phyloP scores from a whole-genome alignment of 2,888 invertebrate species.

The Platycheirus albimanus region DNA sequence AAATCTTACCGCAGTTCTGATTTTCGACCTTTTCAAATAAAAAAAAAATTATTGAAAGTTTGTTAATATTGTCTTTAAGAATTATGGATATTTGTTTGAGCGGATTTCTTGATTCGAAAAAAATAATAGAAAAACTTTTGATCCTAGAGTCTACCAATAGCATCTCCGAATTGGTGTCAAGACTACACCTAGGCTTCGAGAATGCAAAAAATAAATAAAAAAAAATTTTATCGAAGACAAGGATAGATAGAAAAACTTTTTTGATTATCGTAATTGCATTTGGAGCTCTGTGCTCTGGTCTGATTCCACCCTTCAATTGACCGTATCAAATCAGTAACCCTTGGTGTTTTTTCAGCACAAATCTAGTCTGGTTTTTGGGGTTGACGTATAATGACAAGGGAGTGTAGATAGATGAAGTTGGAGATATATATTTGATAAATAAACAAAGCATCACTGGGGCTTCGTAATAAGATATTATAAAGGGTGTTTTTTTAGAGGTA shows the following conservation, averaged over 20 bases:
- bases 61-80: slow-evolving; percentile 53
- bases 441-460: slow-evolving; percentile 39
- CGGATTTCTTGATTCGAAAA: neutral
- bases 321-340: slow-evolving; percentile 27
- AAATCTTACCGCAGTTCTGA: slow-evolving; percentile 57
- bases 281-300: slow-evolving; percentile 18
- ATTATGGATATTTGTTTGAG: slow-evolving; percentile 63
- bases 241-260: slow-evolving; percentile 55
- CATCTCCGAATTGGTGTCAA: slow-evolving; percentile 52
- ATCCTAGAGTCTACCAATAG: slow-evolving; percentile 35
- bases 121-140: slow-evolving; percentile 46
- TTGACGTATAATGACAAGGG: slow-evolving; percentile 29
- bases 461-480: neutral
- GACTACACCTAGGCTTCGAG: slow-evolving; percentile 32
- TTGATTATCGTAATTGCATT: slow-evolving; percentile 73
- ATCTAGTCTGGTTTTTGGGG: slow-evolving; percentile 30
- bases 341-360: slow-evolving; percentile 11
- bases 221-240: slow-evolving; percentile 14
- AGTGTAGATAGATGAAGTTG: slow-evolving; percentile 26
- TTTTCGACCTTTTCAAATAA: slow-evolving; percentile 22
- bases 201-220: slow-evolving; percentile 20
- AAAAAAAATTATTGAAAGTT: slow-evolving; percentile 63
- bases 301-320: slow-evolving; percentile 55
- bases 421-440: slow-evolving; percentile 59
- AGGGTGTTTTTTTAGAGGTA: too few relatives aligned